These are phyloP conservation scores for Melikaiella ostensackeni DNA, from an alignment of 2,888 invertebrate species.

Conservation along the genomic window DNA sequence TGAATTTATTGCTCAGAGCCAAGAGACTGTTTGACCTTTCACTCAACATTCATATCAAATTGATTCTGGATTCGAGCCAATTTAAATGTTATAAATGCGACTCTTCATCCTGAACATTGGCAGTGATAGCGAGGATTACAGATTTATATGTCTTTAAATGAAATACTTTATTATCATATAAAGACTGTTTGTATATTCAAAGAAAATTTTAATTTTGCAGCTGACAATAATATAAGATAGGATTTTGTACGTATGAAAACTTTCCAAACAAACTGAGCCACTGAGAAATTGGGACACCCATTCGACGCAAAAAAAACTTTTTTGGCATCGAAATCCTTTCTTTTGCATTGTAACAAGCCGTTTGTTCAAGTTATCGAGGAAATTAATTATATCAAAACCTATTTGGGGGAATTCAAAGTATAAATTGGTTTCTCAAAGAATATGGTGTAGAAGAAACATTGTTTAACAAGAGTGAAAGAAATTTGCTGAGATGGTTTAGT, in stretches of 20 bases:
- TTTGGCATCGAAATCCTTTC: no score
- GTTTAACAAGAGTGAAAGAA: no score
- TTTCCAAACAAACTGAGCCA: no score
- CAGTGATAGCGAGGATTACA: not conserved
- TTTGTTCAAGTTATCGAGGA: no score
- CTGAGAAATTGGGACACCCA: no score
- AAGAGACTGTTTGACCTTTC: not conserved
- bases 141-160: not conserved
- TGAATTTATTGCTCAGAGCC: slow-evolving; percentile 5
- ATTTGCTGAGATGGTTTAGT: no score
- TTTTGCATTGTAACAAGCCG: no score
- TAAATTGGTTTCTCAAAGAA: no score
- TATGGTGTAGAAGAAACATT: no score
- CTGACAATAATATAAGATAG: not conserved
- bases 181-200: not conserved
- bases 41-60: not conserved
- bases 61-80: not conserved
- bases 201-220: not conserved
- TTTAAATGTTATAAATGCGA: not conserved
- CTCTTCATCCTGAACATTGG: not conserved
- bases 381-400: no score
- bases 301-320: no score
- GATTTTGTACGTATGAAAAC: not conserved
- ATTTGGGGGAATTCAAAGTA: no score
- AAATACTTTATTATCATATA: not conserved